Percentiles rank a stretch among this genome's conserved stretches.
Conservation (phyloP, 2,888 invertebrate species). For the Villa cingulata region DNA sequence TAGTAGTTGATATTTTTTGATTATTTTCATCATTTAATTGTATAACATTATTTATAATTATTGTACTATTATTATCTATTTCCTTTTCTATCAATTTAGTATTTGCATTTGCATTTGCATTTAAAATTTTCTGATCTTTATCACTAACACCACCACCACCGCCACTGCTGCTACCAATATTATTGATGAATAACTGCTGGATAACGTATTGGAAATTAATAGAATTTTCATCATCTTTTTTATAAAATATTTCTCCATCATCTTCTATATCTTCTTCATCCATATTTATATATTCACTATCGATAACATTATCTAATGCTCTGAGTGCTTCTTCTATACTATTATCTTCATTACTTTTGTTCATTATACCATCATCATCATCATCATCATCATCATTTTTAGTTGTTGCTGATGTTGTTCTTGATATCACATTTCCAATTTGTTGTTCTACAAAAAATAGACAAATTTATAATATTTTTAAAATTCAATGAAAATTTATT, state of each 20-base stretch:
- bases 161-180: constrained; percentile 1
- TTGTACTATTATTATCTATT: too few relatives aligned
- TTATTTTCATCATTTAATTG: neutral
- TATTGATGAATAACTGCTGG: constrained; percentile 10
- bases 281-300: constrained; percentile 10
- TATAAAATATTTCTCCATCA: constrained; percentile 8
- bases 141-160: constrained; percentile 5
- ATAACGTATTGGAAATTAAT: constrained; percentile 12
- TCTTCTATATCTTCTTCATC: neutral
- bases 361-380: neutral
- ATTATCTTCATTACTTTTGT: constrained; percentile 13
- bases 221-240: constrained; percentile 7
- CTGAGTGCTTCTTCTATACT: constrained; percentile 18
- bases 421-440: too few relatives aligned
- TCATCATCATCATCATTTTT: neutral
- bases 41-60: too few relatives aligned
- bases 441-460: too few relatives aligned
- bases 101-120: too few relatives aligned
- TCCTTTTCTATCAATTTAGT: too few relatives aligned
- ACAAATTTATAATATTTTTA: too few relatives aligned
- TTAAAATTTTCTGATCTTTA: neutral
- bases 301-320: constrained; percentile 17
- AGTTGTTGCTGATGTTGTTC: too few relatives aligned
- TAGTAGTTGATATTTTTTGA: too few relatives aligned
- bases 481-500: too few relatives aligned